Conservation (phyloP, 2,113 vertebrate genomes). For the Recurvirostra avosetta region DNA sequence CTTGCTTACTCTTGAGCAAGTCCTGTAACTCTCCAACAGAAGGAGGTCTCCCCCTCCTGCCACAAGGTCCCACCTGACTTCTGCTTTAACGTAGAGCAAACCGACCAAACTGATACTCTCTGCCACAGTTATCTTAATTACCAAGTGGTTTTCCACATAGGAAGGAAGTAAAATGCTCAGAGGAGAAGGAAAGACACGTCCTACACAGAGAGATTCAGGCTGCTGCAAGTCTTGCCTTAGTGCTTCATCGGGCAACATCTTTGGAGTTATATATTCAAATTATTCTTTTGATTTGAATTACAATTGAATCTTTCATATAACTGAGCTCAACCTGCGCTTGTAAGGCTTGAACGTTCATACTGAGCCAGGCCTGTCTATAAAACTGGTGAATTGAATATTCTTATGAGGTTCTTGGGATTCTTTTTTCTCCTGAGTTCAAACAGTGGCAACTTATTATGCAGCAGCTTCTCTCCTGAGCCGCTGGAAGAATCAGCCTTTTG, state of each 20-base stretch:
- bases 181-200: neutral
- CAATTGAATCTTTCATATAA: neutral
- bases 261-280: neutral
- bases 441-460: neutral
- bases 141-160: neutral
- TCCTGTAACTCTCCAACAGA: neutral
- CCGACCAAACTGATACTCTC: neutral
- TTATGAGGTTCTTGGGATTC: conserved; percentile 4
- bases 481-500: neutral
- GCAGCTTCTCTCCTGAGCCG: neutral
- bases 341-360: neutral
- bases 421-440: conserved; percentile 31
- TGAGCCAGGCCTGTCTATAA: neutral
- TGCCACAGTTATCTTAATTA: neutral
- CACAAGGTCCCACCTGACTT: neutral
- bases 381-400: conserved; percentile 13
- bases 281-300: conserved; percentile 36
- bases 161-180: neutral
- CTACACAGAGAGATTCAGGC: neutral
- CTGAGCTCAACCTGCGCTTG: neutral
- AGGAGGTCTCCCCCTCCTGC: neutral
- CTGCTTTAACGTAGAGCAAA: neutral
- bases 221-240: neutral
- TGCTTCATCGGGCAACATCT: neutral
- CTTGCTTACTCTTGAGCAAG: neutral